Evolutionary conservation across 1,140 invertebrate genomes (phyloP).

Genomic region (Bombus ignitus): DNA sequence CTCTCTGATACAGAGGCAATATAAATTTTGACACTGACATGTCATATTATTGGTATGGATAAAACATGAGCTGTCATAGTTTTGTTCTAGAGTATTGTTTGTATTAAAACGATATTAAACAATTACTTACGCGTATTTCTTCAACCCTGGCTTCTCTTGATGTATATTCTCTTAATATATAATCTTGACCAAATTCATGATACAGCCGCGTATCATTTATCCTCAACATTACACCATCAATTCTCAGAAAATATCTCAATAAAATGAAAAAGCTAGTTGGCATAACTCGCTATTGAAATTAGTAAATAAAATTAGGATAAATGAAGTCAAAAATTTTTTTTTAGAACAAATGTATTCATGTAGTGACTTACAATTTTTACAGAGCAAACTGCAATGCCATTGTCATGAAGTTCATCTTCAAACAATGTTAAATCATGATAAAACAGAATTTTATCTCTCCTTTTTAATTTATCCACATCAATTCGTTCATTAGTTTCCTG

Average conservation of each 20-base stretch:
- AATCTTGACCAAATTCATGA: slow-evolving; percentile 90
- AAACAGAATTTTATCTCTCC: slow-evolving; percentile 96
- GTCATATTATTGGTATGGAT: too few species aligned
- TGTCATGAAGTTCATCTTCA: slow-evolving; percentile 99
- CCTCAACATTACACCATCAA: slow-evolving; percentile 95
- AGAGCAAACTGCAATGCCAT: slow-evolving; percentile 94
- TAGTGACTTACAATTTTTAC: slow-evolving; percentile 95
- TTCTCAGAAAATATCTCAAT: slow-evolving; percentile 94
- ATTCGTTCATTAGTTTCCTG: slow-evolving; percentile 90
- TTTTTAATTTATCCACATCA: slow-evolving; percentile 94
- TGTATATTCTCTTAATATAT: slow-evolving; percentile 90
- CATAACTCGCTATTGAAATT: slow-evolving; percentile 94
- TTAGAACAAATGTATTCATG: neutral
- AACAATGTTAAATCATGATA: slow-evolving; percentile 97
- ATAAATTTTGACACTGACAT: too few species aligned
- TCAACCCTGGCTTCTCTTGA: slow-evolving; percentile 88
- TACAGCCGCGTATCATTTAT: slow-evolving; percentile 97
- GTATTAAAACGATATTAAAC: neutral
- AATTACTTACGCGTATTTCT: slow-evolving; percentile 83
- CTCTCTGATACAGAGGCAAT: too few species aligned
- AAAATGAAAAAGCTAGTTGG: slow-evolving; percentile 96
- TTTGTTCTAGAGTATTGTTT: too few species aligned
- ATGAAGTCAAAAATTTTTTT: slow-evolving; percentile 19
- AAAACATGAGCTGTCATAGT: too few species aligned
- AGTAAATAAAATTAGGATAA: slow-evolving; percentile 42